Evolutionary conservation across 2,113 vertebrate species (phyloP).

Genomic region (Toxotes chatareus): DNA sequence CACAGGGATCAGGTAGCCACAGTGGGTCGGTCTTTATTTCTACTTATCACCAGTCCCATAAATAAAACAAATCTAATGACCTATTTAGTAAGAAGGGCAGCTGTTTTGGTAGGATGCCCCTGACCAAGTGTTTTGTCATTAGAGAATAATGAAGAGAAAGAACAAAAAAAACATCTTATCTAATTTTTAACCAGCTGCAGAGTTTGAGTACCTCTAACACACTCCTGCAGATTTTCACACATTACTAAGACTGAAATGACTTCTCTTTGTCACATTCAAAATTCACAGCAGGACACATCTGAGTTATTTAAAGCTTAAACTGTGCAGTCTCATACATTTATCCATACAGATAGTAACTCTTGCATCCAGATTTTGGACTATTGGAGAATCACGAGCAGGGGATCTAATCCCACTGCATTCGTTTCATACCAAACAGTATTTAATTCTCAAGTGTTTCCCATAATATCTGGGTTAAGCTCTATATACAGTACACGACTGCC

Average conservation of each 20-base stretch:
- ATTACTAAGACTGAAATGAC: background rate
- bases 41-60: background rate
- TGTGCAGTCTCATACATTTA: background rate
- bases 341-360: background rate
- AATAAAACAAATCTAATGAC: background rate
- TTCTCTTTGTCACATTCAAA: background rate
- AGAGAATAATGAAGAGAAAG: background rate
- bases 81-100: background rate
- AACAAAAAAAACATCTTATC: background rate
- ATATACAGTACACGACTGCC: constrained; percentile 19
- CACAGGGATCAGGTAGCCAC: background rate
- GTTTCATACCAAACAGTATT: background rate
- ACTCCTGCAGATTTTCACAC: background rate
- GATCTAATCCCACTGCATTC: background rate
- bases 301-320: background rate
- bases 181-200: constrained; percentile 13
- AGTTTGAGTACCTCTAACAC: background rate
- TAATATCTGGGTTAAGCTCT: constrained; percentile 59
- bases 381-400: background rate
- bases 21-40: background rate
- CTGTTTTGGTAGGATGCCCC: background rate
- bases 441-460: constrained; percentile 56
- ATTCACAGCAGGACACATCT: background rate
- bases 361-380: background rate
- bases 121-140: constrained; percentile 2